Evolutionary conservation across 1,140 invertebrate genomes (phyloP), one percentile per base, ranked within the genome.

Genomic region (Laupala kohalensis): DNA sequence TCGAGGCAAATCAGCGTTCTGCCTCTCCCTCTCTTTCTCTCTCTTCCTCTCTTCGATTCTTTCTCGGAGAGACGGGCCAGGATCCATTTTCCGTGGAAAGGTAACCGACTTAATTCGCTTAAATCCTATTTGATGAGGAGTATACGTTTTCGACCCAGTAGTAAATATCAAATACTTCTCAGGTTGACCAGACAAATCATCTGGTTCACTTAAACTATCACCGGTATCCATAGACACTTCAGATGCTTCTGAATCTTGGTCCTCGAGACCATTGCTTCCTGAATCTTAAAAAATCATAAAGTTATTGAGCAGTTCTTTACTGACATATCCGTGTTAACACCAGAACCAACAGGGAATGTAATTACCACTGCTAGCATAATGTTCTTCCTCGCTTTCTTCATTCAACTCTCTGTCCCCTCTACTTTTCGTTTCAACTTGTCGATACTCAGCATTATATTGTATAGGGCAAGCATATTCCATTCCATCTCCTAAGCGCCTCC

Each of bases 91-190:
- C 75, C 86, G 86, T 4, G 90, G 90, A 77, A 93, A 92, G 66
- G 84, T 85, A 6, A 92, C 84, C 63, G 87, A 85, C 74, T 88
- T 86, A 67, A 95, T 91, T 76, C 88, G 83, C 79, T 95, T 95
- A 73, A 95, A 90, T 30, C 90, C 85, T 83, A 95, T 91, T 83
- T 94, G 90, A 84, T 95, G 93, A 0, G 93, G 93, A 3, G 90
- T 92, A 75, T 92, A 95, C 0, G 92, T 94, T 79, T 91, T 88
- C 12, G 89, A 89, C 0, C 92, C 92, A 68, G 89, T 92, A 6
- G 92, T 93, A 79, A 94, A 95, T 74, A 95, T 94, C 19, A 95
- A 83, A 78, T 89, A 90, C 78, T 93, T 93, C 73, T 91, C 89
- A 13, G 82, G 81, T 28, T 78, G 70, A 29, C 81, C 78, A 4